phyloP scores from a whole-genome alignment of 2,113 vertebrate species.

The Urocynchramus pylzowi region DNA sequence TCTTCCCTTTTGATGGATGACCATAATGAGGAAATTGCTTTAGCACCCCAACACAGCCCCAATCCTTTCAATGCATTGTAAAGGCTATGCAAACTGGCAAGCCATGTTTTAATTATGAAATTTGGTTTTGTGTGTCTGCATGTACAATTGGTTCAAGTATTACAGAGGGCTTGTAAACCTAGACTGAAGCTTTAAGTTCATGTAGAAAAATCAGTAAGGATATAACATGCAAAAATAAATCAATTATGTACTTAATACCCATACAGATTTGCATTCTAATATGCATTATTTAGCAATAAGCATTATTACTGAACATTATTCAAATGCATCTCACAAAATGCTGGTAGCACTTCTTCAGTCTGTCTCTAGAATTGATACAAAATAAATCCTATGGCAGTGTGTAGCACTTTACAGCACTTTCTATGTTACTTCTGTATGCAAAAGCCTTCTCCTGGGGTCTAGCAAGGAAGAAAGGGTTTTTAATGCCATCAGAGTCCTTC shows the following conservation, averaged over 20 bases:
- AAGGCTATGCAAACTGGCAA: background rate
- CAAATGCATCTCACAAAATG: background rate
- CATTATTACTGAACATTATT: background rate
- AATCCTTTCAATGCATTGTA: background rate
- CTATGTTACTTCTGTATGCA: background rate
- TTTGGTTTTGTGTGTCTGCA: background rate
- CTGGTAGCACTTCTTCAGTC: background rate
- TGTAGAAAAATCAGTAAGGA: background rate
- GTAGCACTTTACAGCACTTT: background rate
- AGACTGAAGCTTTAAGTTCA: background rate
- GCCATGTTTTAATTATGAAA: background rate
- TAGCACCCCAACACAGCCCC: background rate
- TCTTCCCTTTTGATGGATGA: background rate
- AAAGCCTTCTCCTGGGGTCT: background rate
- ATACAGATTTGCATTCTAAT: background rate
- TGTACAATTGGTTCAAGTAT: background rate
- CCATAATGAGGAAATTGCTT: background rate
- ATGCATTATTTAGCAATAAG: background rate
- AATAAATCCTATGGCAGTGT: background rate
- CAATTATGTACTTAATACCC: background rate
- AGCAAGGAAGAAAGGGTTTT: background rate
- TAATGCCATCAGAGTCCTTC: background rate
- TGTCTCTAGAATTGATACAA: background rate
- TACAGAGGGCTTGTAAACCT: background rate
- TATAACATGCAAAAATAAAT: background rate